A percentile compares a stretch with the other conserved stretches of the same genome.
Conservation (phyloP, 2,888 invertebrate genomes). For the Plebejus anna region DNA sequence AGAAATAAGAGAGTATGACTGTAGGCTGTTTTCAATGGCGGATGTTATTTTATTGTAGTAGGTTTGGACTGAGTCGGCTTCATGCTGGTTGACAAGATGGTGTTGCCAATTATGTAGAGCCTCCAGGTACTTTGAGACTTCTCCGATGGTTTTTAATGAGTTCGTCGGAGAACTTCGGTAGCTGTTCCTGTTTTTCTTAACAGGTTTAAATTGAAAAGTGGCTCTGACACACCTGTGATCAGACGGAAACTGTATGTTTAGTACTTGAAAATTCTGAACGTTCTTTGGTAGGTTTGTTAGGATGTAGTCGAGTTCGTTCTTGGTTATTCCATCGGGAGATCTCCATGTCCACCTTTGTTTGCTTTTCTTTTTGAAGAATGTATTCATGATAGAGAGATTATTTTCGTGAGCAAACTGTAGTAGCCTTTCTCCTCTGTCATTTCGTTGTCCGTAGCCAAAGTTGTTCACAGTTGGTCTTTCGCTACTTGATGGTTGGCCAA, state of each 20-base stretch:
- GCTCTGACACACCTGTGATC: constrained; percentile 2
- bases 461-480: background rate
- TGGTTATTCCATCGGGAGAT: background rate
- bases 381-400: constrained; percentile 3
- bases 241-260: background rate
- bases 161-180: no score
- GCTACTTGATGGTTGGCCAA: background rate
- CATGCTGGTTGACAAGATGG: background rate
- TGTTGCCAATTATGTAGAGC: background rate
- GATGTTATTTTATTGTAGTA: background rate
- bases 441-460: background rate
- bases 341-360: background rate
- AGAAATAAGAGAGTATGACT: background rate
- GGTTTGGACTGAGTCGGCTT: background rate
- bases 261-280: background rate
- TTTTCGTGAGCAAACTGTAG: background rate
- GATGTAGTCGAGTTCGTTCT: constrained; percentile 6
- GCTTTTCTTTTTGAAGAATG: constrained; percentile 2
- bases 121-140: background rate
- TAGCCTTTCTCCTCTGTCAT: background rate
- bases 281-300: background rate
- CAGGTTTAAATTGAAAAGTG: no score
- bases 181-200: no score
- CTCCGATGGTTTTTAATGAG: no score
- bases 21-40: background rate